Evolutionary conservation across 2,113 vertebrate species (phyloP), one percentile per base, ranked within the genome.

Genomic region (Sinocyclocheilus anophthalmus): DNA sequence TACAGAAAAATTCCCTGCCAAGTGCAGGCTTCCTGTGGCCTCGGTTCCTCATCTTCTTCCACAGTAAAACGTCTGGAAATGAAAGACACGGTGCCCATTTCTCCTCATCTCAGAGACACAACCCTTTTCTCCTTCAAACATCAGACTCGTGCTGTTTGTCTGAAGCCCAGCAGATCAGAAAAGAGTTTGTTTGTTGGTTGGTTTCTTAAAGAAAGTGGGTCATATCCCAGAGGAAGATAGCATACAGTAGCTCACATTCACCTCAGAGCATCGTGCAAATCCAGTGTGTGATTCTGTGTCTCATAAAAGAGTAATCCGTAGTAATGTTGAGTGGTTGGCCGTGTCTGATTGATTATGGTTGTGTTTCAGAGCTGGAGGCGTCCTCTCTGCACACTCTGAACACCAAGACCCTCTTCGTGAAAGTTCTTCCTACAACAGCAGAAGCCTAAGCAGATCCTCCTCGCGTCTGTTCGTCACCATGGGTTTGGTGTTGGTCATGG

Each of bases 371-470:
- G 92, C 91, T 99, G 90, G 93, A 94, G 83, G 93, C 96, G 18
- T 37, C 26, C 11, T 93, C 97, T 50, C 91, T 97, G 92, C 97
- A 96, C 93, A 95, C 92, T 77, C 87, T 98, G 88, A 95, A 96
- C 92, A 96, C 87, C 88, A 98, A 97, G 94, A 97, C 96, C 5
- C 55, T 98, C 16, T 98, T 96, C 87, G 95, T 99, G 89, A 87
- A 84, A 88, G 96, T 96, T 89, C 87, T 95, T 84, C 95, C 97
- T 24, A 97, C 96, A 61, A 97, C 96, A 0, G 96, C 97, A 42
- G 94, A 95, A 77, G 89, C 93, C 11, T 78, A 37, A 78, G 6
- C 12, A 39, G 75, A 45, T 30, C 73, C 3, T 26, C 26, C 22
- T 39, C 59, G 11, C 24, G 3, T 53, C 65, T 75, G 10, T 48